Conservation (phyloP, 2,113 vertebrate genomes). For the Crypturellus undulatus region DNA sequence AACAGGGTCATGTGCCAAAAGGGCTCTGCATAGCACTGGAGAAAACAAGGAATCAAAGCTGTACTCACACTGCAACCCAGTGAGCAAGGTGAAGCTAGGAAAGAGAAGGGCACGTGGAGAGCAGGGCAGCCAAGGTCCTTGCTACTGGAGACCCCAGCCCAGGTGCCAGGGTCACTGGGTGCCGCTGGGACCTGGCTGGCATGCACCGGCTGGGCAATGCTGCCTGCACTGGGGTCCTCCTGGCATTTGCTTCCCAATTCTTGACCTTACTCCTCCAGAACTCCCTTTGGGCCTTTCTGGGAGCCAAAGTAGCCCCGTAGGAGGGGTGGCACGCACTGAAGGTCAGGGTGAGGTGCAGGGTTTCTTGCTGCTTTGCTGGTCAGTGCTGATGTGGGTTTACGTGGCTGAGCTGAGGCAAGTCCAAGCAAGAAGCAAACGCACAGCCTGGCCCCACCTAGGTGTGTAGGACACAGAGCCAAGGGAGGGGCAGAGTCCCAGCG, state of each 20-base stretch:
- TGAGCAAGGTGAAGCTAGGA: neutral
- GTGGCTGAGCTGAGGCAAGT: neutral
- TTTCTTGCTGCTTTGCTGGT: too few relatives aligned
- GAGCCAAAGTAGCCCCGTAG: neutral
- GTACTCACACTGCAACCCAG: neutral
- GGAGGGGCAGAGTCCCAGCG: too few relatives aligned
- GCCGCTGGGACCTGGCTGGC: neutral
- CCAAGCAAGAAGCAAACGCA: neutral
- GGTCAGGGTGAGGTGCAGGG: neutral
- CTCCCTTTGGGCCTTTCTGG: neutral
- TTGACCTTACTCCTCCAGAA: neutral
- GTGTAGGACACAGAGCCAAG: neutral
- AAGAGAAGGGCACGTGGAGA: neutral
- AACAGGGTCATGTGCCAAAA: fast-evolving
- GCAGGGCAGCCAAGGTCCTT: neutral
- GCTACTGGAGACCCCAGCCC: neutral
- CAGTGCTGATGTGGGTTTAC: neutral
- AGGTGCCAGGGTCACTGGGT: too few relatives aligned
- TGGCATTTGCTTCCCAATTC: neutral
- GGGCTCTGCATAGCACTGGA: neutral
- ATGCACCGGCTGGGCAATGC: neutral
- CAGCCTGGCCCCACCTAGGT: too few relatives aligned
- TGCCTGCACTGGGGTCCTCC: neutral
- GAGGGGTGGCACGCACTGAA: neutral
- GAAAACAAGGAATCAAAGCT: neutral